Evolutionary conservation across 1,140 invertebrate genomes (phyloP).

Genomic region (Conus betulinus): DNA sequence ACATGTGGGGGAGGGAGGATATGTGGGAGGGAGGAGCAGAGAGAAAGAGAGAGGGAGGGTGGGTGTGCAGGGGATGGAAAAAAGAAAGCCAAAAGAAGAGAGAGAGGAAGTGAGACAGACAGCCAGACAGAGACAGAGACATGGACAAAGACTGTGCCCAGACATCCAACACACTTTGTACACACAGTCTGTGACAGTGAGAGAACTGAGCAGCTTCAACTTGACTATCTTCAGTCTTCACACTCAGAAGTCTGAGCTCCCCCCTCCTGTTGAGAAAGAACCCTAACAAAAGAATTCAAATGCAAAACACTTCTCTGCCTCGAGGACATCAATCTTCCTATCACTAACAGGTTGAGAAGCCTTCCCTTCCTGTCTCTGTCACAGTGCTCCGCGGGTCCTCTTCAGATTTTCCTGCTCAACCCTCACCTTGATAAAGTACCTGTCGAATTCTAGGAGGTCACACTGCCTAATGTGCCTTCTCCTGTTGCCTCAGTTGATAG

Average conservation of each 20-base stretch:
- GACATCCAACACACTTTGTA: background rate
- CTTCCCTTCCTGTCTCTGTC: background rate
- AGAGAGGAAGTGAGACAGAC: background rate
- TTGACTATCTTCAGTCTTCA: too few relatives aligned
- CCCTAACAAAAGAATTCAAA: background rate
- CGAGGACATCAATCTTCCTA: background rate
- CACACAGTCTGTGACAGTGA: too few relatives aligned
- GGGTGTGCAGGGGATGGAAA: background rate
- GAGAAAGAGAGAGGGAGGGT: conserved; percentile 3
- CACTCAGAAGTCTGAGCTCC: too few relatives aligned
- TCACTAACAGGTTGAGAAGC: background rate
- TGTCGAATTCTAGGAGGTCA: background rate
- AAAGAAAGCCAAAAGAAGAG: background rate
- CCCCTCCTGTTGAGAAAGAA: background rate
- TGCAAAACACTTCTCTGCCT: background rate
- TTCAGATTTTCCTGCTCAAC: background rate
- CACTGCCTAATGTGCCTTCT: too few relatives aligned
- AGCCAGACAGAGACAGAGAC: background rate
- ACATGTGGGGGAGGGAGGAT: conserved; percentile 23
- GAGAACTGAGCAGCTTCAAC: too few relatives aligned
- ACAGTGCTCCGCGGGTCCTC: background rate
- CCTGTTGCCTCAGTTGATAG: too few relatives aligned
- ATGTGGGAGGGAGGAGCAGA: conserved; percentile 33
- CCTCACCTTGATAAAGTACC: background rate
- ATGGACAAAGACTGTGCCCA: background rate